phyloP scores from a whole-genome alignment of 2,888 invertebrate species.

The Malachius bipustulatus region DNA sequence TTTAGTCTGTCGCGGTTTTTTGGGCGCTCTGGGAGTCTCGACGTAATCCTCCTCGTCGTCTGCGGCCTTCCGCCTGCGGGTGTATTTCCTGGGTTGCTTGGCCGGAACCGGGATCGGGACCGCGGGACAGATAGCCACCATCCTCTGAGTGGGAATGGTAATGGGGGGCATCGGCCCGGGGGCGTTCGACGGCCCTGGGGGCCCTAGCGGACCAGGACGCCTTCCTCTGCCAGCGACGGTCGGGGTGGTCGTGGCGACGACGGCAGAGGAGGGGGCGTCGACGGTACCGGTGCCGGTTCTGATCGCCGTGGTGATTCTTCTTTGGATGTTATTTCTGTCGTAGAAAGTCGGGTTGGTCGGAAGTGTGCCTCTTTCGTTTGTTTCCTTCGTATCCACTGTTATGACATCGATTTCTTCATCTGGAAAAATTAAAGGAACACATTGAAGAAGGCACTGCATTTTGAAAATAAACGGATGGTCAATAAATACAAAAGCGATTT shows the following conservation, averaged over 20 bases:
- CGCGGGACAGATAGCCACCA: constrained; percentile 35
- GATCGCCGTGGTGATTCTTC: constrained; percentile 48
- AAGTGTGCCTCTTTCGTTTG: constrained; percentile 34
- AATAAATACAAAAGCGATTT: constrained; percentile 8
- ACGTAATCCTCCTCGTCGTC: constrained; percentile 35
- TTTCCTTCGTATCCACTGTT: constrained; percentile 37
- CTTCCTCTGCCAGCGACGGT: constrained; percentile 23
- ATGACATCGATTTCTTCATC: constrained; percentile 82
- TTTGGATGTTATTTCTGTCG: constrained; percentile 55
- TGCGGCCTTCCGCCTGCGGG: constrained; percentile 25
- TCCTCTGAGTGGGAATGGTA: constrained; percentile 28
- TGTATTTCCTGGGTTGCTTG: constrained; percentile 25
- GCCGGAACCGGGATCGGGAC: too few relatives aligned
- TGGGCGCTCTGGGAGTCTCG: constrained; percentile 29
- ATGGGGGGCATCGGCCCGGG: constrained; percentile 8
- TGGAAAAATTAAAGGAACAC: constrained; percentile 43
- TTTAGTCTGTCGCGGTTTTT: constrained; percentile 28
- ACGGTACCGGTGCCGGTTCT: constrained; percentile 16
- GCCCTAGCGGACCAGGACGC: constrained; percentile 7
- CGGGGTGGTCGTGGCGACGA: background rate
- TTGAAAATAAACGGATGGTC: constrained; percentile 14
- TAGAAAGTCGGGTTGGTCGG: constrained; percentile 59
- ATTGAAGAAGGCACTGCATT: too few relatives aligned
- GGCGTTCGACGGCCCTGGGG: constrained; percentile 4
- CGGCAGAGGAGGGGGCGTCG: background rate